Evolutionary conservation across 2,888 invertebrate genomes (phyloP), one percentile per base, ranked within the genome.

Genomic region (Myathropa florea): DNA sequence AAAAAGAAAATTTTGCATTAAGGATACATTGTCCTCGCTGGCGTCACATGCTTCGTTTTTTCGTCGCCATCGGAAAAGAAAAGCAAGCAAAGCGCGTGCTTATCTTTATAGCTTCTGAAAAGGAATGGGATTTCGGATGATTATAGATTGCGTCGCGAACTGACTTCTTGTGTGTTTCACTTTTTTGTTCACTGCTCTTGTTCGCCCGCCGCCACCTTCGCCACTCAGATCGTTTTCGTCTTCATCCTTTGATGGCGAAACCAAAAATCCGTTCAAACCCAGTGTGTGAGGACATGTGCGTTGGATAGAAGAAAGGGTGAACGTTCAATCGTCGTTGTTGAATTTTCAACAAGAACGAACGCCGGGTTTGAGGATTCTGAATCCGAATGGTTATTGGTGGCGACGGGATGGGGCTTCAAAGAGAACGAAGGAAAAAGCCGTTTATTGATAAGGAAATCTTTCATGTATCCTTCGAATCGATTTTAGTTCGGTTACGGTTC

Each of bases 381-480:
- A 46, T 46, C 46, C 6, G 75, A 84, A 83, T 70, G 80, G 72
- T 80, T 80, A 67, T 80, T 71, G 79, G 9, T 12, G 59, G 46
- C 46, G 46, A 18, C 46, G 28, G 30, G 61, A 30, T 28, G 6
- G n/a, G 18, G 18, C 61, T 18, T 30, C 61, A 61, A 24, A 10
- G 18, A 14, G 24, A 64, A 70, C 23, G 67, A n/a, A 33, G 33
- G 30, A 36, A n/a, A 36, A 53, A 73, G 60, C 33, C 68, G 36
- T 77, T 64, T 77, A 70, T 85, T 78, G 85, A 85, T 85, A 85
- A 85, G 82, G 18, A 64, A 81, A 82, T 57, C 53, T 81, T 72
- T 60, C 70, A 63, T 75, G 63, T 81, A 61, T 71, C 28, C 71
- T 10, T 80, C 10, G 63, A 79, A 83, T 80, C 65, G 80, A 71